Evolutionary conservation across 2,113 vertebrate species (phyloP).

Genomic region (Cyphomyrus plagiostoma): DNA sequence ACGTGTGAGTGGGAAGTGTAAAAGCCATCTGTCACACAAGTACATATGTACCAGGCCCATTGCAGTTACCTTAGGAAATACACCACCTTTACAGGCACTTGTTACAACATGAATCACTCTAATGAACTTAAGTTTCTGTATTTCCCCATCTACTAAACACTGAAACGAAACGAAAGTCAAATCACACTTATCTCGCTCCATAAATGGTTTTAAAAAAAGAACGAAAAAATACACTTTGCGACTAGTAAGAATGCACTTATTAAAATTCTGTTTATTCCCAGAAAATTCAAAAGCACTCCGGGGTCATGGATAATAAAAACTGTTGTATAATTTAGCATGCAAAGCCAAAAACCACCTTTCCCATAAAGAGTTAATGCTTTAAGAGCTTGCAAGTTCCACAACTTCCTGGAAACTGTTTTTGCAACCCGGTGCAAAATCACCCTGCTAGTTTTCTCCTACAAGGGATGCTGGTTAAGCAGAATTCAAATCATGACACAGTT

Average conservation of each 20-base stretch:
- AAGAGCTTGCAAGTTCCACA: neutral
- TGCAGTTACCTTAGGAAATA: neutral
- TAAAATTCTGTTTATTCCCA: neutral
- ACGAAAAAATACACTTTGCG: neutral
- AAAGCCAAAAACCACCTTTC: neutral
- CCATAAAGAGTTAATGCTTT: neutral
- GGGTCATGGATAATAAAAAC: neutral
- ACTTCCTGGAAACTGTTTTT: neutral
- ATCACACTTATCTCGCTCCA: neutral
- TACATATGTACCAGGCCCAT: neutral
- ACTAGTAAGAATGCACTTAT: neutral
- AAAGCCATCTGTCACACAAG: neutral
- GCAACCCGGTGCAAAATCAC: neutral
- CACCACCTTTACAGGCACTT: neutral
- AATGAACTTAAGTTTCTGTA: no score
- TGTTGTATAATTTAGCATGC: neutral
- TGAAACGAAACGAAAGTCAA: neutral
- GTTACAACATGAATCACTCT: neutral
- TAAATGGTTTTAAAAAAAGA: neutral
- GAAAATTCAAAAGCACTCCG: neutral
- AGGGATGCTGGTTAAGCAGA: neutral
- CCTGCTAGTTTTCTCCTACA: neutral
- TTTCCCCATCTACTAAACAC: neutral
- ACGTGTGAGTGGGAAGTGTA: neutral
- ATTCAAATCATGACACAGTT: neutral